A percentile compares a stretch with the other conserved stretches of the same genome.
These are phyloP conservation scores for Neuroterus valhalla DNA, from an alignment of 1,140 invertebrate genomes.

Conservation along the genomic window DNA sequence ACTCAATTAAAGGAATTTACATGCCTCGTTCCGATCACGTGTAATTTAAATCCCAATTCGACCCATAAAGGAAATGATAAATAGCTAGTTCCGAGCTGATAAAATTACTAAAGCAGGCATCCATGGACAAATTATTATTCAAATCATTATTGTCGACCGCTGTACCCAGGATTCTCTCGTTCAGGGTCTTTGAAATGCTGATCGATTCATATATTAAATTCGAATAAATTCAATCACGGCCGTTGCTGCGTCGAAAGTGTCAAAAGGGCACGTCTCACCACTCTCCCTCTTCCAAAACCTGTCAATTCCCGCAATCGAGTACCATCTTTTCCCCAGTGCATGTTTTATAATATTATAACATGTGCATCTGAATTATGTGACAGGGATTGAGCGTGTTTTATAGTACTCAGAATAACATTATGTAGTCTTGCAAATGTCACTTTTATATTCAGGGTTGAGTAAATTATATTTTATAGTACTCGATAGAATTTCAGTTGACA, in stretches of 20 bases:
- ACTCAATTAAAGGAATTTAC: no score
- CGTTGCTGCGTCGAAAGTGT: conserved; percentile 5
- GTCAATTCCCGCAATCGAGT: neutral
- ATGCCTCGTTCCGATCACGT: no score
- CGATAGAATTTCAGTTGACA: no score
- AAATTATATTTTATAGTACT: no score
- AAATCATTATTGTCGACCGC: conserved; percentile 13
- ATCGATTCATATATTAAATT: conserved; percentile 26
- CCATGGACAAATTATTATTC: neutral
- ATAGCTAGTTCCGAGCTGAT: neutral
- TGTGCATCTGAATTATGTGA: conserved; percentile 3
- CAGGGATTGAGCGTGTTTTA: conserved; percentile 2
- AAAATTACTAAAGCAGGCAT: neutral
- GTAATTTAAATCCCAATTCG: no score
- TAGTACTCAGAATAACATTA: conserved; percentile 10
- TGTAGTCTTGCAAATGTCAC: neutral
- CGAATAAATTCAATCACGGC: conserved; percentile 19
- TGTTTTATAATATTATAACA: conserved; percentile 21
- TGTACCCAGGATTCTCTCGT: neutral
- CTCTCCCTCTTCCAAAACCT: no score
- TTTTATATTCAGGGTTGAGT: no score
- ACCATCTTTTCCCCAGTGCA: conserved; percentile 5
- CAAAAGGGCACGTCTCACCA: conserved; percentile 11
- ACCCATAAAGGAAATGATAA: neutral
- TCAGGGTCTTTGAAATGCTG: conserved; percentile 24